Evolutionary conservation across 2,888 invertebrate species (phyloP).

Genomic region (Eristalis intricaria): DNA sequence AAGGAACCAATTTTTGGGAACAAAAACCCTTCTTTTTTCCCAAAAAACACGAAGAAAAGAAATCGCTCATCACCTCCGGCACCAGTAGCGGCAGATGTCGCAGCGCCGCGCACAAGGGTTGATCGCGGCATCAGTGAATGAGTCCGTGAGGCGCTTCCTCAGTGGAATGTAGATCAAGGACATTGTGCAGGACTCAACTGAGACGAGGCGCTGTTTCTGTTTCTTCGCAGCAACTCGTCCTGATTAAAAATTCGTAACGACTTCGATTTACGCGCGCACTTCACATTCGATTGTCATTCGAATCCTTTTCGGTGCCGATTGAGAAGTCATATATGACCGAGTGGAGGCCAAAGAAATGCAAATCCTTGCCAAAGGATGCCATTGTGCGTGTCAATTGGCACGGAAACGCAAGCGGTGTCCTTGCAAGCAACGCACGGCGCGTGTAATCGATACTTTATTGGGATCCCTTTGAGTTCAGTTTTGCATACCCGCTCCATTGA

Average conservation of each 20-base stretch:
- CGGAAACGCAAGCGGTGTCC: conserved; percentile 49
- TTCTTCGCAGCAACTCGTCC: neutral
- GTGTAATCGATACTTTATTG: conserved; percentile 71
- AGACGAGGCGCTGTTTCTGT: too few species aligned
- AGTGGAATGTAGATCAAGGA: conserved; percentile 38
- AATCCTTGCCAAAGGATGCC: conserved; percentile 26
- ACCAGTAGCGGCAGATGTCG: neutral
- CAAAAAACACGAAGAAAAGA: conserved; percentile 26
- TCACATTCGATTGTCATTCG: conserved; percentile 4
- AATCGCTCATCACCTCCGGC: neutral
- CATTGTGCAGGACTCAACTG: neutral
- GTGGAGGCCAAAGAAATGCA: conserved; percentile 32
- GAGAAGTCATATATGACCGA: conserved; percentile 57
- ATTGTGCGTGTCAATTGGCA: conserved; percentile 50
- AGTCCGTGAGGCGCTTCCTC: neutral
- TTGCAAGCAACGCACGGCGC: conserved; percentile 17
- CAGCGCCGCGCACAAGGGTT: conserved; percentile 17
- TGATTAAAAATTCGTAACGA: conserved; percentile 66
- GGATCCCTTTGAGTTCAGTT: conserved; percentile 41
- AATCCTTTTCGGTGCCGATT: conserved; percentile 12
- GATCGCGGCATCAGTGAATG: conserved; percentile 35
- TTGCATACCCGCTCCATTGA: conserved; percentile 48
- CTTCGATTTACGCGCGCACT: conserved; percentile 14
- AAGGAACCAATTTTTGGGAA: conserved; percentile 22
- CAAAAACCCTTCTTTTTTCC: conserved; percentile 38